Base-by-base conservation (phyloP, 2,888 invertebrate species). In the Nasonovia ribisnigri region DNA sequence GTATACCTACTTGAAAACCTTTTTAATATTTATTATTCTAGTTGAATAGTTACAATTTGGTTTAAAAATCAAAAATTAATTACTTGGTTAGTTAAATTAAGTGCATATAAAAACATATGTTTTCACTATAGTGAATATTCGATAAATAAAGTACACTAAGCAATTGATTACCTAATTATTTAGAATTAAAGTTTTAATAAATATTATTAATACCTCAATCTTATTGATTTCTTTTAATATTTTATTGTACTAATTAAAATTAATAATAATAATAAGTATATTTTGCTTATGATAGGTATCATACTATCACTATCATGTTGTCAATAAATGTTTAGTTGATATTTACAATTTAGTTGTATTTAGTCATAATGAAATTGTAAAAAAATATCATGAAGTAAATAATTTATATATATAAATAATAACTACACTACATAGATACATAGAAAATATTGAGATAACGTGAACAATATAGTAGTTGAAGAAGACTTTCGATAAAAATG, bases 1-100 rank as follows among this genome's bases (percentile, higher is more conserved):
- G 67, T n/a, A 51, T 54, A n/a, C n/a, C 13, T 67, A 67, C 13
- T 67, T 67, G n/a, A 67, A 67, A 67, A n/a, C 16, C 3, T 67
- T 67, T 67, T 67, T n/a, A 16, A 67, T n/a, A n/a, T 67, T 16
- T 67, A 67, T 67, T 67, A 67, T 67, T 67, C 67, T 67, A 60
- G 60, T n/a, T n/a, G 67, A 67, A n/a, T 67, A n/a, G 67, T 67
- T 67, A 67, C 67, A 67, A n/a, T n/a, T 67, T 67, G n/a, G n/a
- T 67, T 67, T n/a, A 16, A 67, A 60, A 67, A 67, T 67, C n/a
- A n/a, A 67, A 67, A 46, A 67, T 6, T 4, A 67, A 16, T 67
- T n/a, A 67, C 67, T 67, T 67, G n/a, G n/a, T n/a, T 67, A n/a
- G 16, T n/a, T n/a, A 67, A 67, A n/a, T 60, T 67, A n/a, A 67